These are phyloP conservation scores for Tortrix viridana DNA, from an alignment of 2,888 invertebrate species.

Conservation along the genomic window DNA sequence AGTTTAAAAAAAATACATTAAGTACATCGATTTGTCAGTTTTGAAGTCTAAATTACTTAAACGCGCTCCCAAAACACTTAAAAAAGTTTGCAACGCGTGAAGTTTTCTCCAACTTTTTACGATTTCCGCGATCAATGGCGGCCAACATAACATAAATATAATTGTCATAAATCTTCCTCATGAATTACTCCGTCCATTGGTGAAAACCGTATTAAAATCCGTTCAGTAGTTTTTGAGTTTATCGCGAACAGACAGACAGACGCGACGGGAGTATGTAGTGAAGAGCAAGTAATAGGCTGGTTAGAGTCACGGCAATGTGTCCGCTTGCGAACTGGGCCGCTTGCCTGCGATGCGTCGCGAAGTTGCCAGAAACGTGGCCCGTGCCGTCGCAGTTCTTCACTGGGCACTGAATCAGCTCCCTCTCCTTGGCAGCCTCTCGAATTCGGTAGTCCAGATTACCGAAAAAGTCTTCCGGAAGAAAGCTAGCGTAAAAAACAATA, in stretches of 20 bases:
- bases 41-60: not conserved
- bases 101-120: slow-evolving; percentile 17
- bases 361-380: slow-evolving; percentile 95
- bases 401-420: slow-evolving; percentile 92
- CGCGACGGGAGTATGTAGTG: too few species aligned
- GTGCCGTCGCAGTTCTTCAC: slow-evolving; percentile 92
- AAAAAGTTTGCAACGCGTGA: slow-evolving; percentile 19
- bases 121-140: slow-evolving; percentile 7
- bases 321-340: slow-evolving; percentile 60
- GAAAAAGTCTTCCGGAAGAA: slow-evolving; percentile 70
- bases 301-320: slow-evolving; percentile 77
- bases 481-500: slow-evolving; percentile 56
- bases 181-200: too few species aligned
- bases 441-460: slow-evolving; percentile 80
- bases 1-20: too few species aligned
- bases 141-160: slow-evolving; percentile 10
- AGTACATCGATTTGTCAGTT: not conserved
- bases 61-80: not conserved
- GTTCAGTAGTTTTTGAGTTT: too few species aligned
- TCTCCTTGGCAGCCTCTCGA: slow-evolving; percentile 81
- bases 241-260: too few species aligned
- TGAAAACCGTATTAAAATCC: too few species aligned
- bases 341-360: slow-evolving; percentile 95
- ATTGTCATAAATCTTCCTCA: slow-evolving; percentile 8
- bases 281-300: slow-evolving; percentile 83